Base-by-base conservation (phyloP, 1,140 invertebrate species). In the Anoplolepis gracilipes region DNA sequence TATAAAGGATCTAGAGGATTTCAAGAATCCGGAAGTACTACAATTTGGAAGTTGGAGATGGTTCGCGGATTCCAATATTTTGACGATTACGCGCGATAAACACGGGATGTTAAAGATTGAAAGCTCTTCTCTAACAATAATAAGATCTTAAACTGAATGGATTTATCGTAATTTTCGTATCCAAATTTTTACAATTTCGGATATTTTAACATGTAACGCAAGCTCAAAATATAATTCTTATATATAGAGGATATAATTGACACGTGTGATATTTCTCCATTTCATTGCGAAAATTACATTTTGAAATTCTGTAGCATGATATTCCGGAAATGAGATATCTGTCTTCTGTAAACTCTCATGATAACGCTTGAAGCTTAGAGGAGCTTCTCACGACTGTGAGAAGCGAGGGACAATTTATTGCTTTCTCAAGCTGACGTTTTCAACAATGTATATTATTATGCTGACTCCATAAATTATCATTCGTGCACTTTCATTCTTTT, bases 391-490 rank as follows among this genome's bases (percentile, higher is more conserved):
- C 78, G 53, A 82, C 53, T 28, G 16, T 73, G 46, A 82, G 67
- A 46, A 82, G 53, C 55, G 25, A 59, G 25, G 36, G 67, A 73
- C 59, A 82, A 82, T 82, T 82, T 82, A 73, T 82, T 30, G 65
- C 53, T 73, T 57, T 82, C 39, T 73, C 78, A 46, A 82, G 67
- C 78, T 61, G 78, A 82, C 78, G 67, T 82, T 82, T 82, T 82
- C 78, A 82, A 81, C 77, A 81, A 82, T 82, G 67, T 53, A 73
- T 28, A 82, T 82, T 82, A 82, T 82, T 73, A 82, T 82, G 67
- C 67, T 67, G 70, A 73, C 78, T 82, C 55, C 39, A 82, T 82
- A 73, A 82, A 82, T 82, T 82, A 82, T 73, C 78, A 36, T 61
- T 55, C 36, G 6, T 57, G 36, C 7, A 30, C 46, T 70, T 30